A percentile compares a stretch with the other conserved stretches of the same genome.
These are phyloP conservation scores for Melanotaenia trifasciata DNA, from an alignment of 2,797 vertebrate genomes.

Conservation along the genomic window DNA sequence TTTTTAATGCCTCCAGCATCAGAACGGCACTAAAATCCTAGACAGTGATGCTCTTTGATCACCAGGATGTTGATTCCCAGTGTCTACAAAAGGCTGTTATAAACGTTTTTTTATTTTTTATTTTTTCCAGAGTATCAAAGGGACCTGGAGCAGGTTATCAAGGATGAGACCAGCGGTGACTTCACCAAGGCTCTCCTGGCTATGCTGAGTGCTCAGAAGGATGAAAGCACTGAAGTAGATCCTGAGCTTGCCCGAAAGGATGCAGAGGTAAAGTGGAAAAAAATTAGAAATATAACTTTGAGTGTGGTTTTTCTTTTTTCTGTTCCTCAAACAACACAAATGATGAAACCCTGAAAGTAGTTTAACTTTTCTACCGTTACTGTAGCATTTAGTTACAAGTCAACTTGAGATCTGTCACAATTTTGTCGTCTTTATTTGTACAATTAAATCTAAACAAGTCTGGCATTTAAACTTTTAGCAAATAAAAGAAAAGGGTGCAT, in stretches of 20 bases:
- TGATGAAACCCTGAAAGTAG: too few species aligned
- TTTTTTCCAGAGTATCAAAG: constrained; percentile 75
- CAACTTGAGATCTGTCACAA: too few species aligned
- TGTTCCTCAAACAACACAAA: background rate
- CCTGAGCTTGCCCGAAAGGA: constrained; percentile 83
- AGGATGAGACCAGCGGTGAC: constrained; percentile 86
- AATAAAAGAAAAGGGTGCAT: too few species aligned
- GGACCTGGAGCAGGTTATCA: constrained; percentile 88
- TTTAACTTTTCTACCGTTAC: background rate
- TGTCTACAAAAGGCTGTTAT: background rate
- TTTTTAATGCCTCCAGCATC: background rate
- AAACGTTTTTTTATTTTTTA: background rate
- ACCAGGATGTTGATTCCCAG: background rate
- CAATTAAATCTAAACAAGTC: too few species aligned
- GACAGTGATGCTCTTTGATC: constrained; percentile 1
- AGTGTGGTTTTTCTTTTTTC: background rate
- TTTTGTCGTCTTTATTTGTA: background rate
- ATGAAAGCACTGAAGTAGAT: constrained; percentile 80
- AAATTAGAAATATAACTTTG: too few species aligned
- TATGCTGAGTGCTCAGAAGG: constrained; percentile 83
- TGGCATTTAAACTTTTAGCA: too few species aligned
- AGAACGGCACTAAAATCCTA: constrained; percentile 8
- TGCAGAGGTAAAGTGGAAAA: constrained; percentile 84
- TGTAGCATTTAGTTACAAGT: background rate
- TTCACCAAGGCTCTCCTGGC: constrained; percentile 86